Evolutionary conservation across 2,797 vertebrate genomes (phyloP).

Genomic region (Catamblyrhynchus diadema): DNA sequence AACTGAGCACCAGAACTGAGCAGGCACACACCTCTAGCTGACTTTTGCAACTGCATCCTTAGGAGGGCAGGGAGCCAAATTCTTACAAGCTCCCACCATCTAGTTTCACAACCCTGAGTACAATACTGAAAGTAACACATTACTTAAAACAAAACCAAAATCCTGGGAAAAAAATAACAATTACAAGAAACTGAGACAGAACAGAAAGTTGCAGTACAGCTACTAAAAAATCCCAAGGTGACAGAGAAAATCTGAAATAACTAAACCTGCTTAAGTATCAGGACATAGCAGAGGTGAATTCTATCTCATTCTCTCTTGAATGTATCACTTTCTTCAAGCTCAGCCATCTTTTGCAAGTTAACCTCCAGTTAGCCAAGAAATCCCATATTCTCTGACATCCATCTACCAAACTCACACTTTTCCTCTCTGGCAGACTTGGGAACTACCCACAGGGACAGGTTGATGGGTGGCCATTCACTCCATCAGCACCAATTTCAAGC

Average conservation of each 20-base stretch:
- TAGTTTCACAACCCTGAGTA: neutral
- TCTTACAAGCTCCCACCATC: neutral
- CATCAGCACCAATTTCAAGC: neutral
- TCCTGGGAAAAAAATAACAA: neutral
- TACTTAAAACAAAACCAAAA: neutral
- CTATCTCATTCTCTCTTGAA: neutral
- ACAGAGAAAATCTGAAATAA: neutral
- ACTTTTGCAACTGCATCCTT: neutral
- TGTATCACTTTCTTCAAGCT: neutral
- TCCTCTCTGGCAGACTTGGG: neutral
- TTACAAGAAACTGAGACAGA: neutral
- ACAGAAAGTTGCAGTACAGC: neutral
- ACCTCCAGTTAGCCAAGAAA: neutral
- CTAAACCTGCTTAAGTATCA: neutral
- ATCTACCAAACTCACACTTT: neutral
- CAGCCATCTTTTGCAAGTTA: neutral
- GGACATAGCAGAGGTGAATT: neutral
- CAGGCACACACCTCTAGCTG: neutral
- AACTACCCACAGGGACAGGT: neutral
- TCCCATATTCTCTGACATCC: neutral
- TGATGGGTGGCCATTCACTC: neutral
- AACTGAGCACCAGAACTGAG: neutral
- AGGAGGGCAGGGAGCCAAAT: neutral
- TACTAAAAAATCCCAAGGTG: neutral
- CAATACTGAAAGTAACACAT: neutral